Conservation (phyloP, 2,797 vertebrate genomes). For the Falco cherrug region DNA sequence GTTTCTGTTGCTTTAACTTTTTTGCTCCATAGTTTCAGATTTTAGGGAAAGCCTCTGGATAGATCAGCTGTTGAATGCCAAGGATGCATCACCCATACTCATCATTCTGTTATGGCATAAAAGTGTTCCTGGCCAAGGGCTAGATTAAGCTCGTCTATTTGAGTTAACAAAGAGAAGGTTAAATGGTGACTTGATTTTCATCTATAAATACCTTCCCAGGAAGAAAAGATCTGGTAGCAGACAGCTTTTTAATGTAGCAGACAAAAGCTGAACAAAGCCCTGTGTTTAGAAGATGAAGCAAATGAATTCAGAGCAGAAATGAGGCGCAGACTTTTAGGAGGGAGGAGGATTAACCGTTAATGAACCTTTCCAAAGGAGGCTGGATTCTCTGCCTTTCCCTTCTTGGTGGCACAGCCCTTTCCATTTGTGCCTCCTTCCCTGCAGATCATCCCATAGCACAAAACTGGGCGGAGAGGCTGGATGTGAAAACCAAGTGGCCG, state of each 20-base stretch:
- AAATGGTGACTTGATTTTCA: conserved; percentile 1
- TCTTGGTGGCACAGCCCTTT: background rate
- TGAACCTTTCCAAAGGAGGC: background rate
- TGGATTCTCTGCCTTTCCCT: background rate
- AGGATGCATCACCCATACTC: background rate
- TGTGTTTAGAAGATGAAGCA: background rate
- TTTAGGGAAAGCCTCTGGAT: background rate
- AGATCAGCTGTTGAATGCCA: background rate
- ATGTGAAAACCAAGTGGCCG: background rate
- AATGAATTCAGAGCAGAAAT: conserved; percentile 6
- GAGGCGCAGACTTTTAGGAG: background rate
- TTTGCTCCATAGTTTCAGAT: background rate
- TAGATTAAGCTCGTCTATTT: background rate
- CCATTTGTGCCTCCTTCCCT: background rate
- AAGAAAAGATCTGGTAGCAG: background rate
- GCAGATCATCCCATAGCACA: background rate
- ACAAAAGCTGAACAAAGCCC: background rate
- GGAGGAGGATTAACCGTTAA: background rate
- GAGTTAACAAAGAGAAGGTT: background rate
- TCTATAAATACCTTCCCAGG: background rate
- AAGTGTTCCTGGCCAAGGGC: background rate
- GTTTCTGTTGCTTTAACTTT: background rate
- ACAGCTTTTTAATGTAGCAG: background rate
- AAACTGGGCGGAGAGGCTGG: background rate
- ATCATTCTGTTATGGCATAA: background rate